A percentile compares a stretch with the other conserved stretches of the same genome.
phyloP scores from a whole-genome alignment of 2,113 vertebrate genomes.

The Leptobrachium leishanense region DNA sequence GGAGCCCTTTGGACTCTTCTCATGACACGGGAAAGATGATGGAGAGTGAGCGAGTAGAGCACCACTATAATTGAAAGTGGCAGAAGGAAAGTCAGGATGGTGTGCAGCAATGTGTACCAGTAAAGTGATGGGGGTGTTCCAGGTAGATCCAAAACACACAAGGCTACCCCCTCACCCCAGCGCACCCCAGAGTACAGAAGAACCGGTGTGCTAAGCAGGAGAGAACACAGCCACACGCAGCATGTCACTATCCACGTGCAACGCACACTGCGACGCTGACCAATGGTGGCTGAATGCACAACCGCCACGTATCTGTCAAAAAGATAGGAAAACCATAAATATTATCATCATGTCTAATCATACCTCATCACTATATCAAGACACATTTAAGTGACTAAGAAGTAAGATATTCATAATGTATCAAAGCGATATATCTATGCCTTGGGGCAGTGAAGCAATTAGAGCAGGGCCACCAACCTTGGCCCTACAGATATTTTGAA shows the following conservation, averaged over 20 bases:
- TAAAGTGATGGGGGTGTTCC: conserved; percentile 40
- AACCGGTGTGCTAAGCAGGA: conserved; percentile 38
- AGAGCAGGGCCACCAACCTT: no score
- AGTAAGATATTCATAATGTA: no score
- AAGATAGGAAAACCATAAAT: background rate
- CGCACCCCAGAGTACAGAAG: conserved; percentile 47
- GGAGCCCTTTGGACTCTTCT: conserved; percentile 31
- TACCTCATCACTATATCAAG: background rate
- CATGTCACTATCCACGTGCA: conserved; percentile 44
- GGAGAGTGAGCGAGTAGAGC: conserved; percentile 50
- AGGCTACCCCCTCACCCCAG: conserved; percentile 45
- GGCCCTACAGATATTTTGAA: no score
- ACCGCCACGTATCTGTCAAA: conserved; percentile 46
- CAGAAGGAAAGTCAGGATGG: conserved; percentile 43
- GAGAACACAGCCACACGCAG: conserved; percentile 44
- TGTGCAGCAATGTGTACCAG: conserved; percentile 50
- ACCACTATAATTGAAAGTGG: conserved; percentile 46
- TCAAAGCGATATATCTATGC: no score
- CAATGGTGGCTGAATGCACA: conserved; percentile 48
- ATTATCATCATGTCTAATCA: background rate
- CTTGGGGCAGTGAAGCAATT: no score
- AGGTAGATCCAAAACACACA: conserved; percentile 49
- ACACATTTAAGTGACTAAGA: no score
- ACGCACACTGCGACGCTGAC: conserved; percentile 42
- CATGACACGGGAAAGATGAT: conserved; percentile 48